A percentile compares a stretch with the other conserved stretches of the same genome.
Conservation (phyloP, 2,113 vertebrate genomes). For the Brachypodius melanocephalos region DNA sequence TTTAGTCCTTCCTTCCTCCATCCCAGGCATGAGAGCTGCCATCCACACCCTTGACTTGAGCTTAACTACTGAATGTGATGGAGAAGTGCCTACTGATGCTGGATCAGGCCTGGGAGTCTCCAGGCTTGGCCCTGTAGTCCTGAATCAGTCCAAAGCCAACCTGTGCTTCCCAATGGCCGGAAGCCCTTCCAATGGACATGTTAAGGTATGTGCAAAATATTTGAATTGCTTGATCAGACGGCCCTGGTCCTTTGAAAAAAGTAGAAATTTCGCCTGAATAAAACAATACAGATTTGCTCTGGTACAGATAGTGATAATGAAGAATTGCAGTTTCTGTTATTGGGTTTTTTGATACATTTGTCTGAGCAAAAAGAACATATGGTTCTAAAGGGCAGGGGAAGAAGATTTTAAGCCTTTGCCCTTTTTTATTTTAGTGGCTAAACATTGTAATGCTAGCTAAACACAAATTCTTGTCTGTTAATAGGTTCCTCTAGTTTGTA, state of each 20-base stretch:
- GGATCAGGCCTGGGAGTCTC: not conserved
- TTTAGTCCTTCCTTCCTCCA: constrained; percentile 38
- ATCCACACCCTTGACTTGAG: not conserved
- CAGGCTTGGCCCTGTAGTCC: not conserved
- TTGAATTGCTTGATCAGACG: not conserved
- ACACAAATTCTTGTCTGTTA: constrained; percentile 76
- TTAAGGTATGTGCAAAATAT: not conserved
- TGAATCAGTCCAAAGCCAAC: not conserved
- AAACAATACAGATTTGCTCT: not conserved
- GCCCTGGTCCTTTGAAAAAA: not conserved
- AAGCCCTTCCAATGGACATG: not conserved
- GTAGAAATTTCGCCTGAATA: not conserved
- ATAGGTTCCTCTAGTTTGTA: constrained; percentile 77
- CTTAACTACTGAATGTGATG: not conserved
- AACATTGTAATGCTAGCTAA: constrained; percentile 80
- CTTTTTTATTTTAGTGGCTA: constrained; percentile 70
- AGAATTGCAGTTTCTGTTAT: not conserved
- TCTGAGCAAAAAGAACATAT: not conserved
- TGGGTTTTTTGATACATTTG: not conserved
- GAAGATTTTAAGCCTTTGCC: constrained; percentile 41
- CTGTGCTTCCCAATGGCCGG: not conserved
- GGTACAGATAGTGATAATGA: not conserved
- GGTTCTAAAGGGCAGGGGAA: not conserved
- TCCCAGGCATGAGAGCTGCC: not conserved
- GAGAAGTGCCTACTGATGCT: not conserved